Conservation (phyloP, 2,888 invertebrate genomes). For the Coelopa pilipes region DNA sequence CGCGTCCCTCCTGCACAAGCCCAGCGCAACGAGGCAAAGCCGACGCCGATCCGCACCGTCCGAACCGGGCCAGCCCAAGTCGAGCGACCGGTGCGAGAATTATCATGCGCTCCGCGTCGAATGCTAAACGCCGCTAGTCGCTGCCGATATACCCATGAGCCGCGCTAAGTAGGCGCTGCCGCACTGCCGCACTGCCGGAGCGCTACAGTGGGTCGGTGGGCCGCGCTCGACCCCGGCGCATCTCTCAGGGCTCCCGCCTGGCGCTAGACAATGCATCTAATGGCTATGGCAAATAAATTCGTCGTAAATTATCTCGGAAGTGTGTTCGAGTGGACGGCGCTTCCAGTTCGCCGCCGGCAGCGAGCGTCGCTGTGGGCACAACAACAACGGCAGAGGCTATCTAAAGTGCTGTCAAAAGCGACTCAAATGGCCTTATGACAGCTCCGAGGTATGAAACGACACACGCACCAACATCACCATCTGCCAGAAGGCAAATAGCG, state of each 20-base stretch:
- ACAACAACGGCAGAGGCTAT: too few species aligned
- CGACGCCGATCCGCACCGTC: too few species aligned
- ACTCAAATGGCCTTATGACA: too few species aligned
- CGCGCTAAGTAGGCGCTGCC: constrained; percentile 50
- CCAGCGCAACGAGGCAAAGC: too few species aligned
- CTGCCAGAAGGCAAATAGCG: not conserved
- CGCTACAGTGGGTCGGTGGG: not conserved
- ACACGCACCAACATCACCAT: too few species aligned
- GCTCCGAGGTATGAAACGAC: too few species aligned
- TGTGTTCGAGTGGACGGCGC: not conserved
- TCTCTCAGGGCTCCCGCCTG: too few species aligned
- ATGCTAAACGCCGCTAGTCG: constrained; percentile 49
- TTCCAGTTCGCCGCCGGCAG: not conserved
- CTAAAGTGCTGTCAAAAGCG: too few species aligned
- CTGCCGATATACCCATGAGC: constrained; percentile 45
- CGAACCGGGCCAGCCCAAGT: constrained; percentile 36
- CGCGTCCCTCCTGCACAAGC: not conserved
- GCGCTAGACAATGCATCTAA: not conserved
- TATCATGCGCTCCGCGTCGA: constrained; percentile 49
- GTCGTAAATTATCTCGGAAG: not conserved
- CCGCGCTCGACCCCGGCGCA: too few species aligned
- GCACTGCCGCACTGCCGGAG: not conserved
- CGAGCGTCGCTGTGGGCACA: not conserved
- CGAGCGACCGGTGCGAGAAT: constrained; percentile 30
- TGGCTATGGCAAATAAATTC: constrained; percentile 6